Percentiles rank a stretch among this genome's conserved stretches.
phyloP scores from a whole-genome alignment of 2,888 invertebrate species.

The Coremacera marginata region DNA sequence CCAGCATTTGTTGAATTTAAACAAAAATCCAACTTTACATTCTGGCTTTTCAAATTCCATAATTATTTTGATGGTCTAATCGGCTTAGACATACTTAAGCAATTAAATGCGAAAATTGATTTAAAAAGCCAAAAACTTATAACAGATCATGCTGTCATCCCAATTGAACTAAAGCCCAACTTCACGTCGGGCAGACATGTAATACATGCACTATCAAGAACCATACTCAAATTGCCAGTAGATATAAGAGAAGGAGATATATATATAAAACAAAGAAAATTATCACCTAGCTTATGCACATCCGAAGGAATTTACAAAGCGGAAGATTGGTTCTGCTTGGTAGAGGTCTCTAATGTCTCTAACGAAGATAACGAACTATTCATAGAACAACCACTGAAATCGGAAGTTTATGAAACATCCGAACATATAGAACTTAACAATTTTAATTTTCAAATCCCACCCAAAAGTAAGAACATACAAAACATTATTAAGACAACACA shows the following conservation, averaged over 20 bases:
- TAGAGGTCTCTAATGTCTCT: background rate
- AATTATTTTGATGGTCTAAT: background rate
- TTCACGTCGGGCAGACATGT: slow-evolving; percentile 23
- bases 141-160: slow-evolving; percentile 2
- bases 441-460: background rate
- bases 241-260: slow-evolving; percentile 17
- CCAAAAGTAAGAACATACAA: background rate
- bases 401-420: background rate
- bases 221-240: slow-evolving; percentile 30
- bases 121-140: slow-evolving; percentile 8
- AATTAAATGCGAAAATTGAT: slow-evolving; percentile 33
- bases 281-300: background rate
- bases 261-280: background rate
- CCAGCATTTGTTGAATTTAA: background rate
- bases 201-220: slow-evolving; percentile 25
- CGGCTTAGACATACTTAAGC: background rate
- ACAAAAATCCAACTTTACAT: slow-evolving; percentile 38
- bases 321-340: slow-evolving; percentile 1
- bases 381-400: slow-evolving; percentile 10
- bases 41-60: too few relatives aligned
- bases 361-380: background rate
- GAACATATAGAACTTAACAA: slow-evolving; percentile 2
- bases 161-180: slow-evolving; percentile 27
- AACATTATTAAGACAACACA: background rate
- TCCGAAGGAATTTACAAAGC: slow-evolving; percentile 13